Base-by-base conservation (phyloP, 1,140 invertebrate genomes). In the Pomacea maculata region DNA sequence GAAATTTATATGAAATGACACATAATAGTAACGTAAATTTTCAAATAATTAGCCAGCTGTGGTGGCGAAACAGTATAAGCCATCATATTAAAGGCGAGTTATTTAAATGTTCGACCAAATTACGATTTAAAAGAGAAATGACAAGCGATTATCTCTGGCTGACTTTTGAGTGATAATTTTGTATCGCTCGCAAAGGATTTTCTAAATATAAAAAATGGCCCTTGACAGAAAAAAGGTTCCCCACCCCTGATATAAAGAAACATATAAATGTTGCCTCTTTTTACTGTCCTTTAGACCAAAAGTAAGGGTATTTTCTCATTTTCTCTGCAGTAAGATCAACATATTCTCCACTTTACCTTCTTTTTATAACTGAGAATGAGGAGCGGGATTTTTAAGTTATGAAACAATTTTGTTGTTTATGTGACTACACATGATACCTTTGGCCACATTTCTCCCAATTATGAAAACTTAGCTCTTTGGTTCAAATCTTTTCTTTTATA, bases 261-360 rank as follows among this genome's bases (percentile, higher is more conserved):
- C 12, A n/a, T 52, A 15, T 75, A 29, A 52, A 45, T 75, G 17
- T 29, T 75, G 17, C 55, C 1, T 11, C 17, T 19, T 25, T 25
- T 25, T 54, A 75, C 21, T 45, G 1, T 54, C 17, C 21, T 17
- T 19, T 19, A 54, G 54, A 15, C 45, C 10, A 21, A 12, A 74
- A 74, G 64, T 80, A 61, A 70, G 68, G 45, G 57, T 52, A 63
- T 74, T 74, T 9, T 80, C 73, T n/a, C 73, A n/a, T 63, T 1
- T 45, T 45, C 6, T 45, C 6, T 45, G 2, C 34, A 25, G 5
- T 52, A 72, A 34, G 74, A 64, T 52, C 52, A 45, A 80, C 29
- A n/a, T 29, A 52, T 73, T 17, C 71, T 80, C 21, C 79, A n/a
- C 64, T 65, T 65, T 71, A 5, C 70, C 64, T 70, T 80, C 74